phyloP scores from a whole-genome alignment of 2,113 vertebrate genomes.

The Eptesicus fuscus region DNA sequence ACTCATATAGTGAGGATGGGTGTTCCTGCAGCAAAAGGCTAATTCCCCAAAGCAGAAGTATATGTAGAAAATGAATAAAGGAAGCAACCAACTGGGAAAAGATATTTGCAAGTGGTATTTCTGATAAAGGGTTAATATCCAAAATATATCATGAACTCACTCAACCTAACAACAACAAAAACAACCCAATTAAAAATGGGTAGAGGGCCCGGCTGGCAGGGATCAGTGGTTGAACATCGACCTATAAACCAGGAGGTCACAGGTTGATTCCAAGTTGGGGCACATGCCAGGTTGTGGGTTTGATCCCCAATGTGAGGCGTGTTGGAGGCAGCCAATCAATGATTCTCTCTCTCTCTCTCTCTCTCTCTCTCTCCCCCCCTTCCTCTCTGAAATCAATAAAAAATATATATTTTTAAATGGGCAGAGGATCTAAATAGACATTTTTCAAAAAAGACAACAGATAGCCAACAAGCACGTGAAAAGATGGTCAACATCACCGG shows the following conservation, averaged over 20 bases:
- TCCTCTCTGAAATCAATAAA: too few species aligned
- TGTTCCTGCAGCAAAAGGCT: not conserved
- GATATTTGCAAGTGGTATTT: not conserved
- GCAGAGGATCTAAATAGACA: not conserved
- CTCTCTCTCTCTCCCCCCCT: too few species aligned
- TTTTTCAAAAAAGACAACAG: not conserved
- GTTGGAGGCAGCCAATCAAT: too few species aligned
- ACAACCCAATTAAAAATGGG: not conserved
- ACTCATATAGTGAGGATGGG: not conserved
- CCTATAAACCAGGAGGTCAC: too few species aligned
- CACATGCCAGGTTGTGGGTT: too few species aligned
- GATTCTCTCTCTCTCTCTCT: too few species aligned
- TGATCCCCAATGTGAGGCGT: too few species aligned
- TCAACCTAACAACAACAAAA: not conserved
- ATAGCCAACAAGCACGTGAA: not conserved
- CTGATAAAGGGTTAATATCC: not conserved
- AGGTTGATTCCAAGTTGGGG: too few species aligned
- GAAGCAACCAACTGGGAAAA: not conserved
- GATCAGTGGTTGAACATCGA: too few species aligned
- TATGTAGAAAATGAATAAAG: not conserved
- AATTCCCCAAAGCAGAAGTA: not conserved
- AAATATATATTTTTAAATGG: too few species aligned
- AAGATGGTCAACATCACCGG: not conserved
- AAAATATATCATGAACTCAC: not conserved
- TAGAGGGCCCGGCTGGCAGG: not conserved